A percentile compares a stretch with the other conserved stretches of the same genome.
phyloP scores from a whole-genome alignment of 92 coral and sea anemone species.

The Bergia sp. region DNA sequence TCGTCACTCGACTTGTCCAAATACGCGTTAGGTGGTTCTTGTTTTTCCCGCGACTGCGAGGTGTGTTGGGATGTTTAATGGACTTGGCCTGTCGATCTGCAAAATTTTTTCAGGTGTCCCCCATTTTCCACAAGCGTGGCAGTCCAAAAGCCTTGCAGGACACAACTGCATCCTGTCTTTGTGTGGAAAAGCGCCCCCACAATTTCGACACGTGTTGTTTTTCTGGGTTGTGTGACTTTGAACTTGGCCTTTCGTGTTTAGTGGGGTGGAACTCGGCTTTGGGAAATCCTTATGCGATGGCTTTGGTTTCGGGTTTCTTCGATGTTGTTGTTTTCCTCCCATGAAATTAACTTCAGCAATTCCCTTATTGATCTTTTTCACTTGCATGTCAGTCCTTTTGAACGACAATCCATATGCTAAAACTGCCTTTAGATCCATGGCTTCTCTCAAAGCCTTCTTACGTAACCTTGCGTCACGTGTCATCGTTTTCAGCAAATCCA shows the following conservation, averaged over 20 bases:
- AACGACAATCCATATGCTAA: slow-evolving; percentile 40
- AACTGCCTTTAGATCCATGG: slow-evolving; percentile 6
- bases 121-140: slow-evolving; percentile 40
- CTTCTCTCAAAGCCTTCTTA: slow-evolving; percentile 51
- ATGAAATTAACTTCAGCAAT: too few relatives aligned
- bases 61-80: too few relatives aligned
- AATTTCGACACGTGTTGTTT: slow-evolving; percentile 37
- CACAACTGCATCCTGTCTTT: slow-evolving; percentile 38
- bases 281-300: too few relatives aligned
- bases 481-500: slow-evolving; percentile 35
- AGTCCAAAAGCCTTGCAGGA: neutral
- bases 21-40: neutral
- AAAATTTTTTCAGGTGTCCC: slow-evolving; percentile 48
- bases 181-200: slow-evolving; percentile 50
- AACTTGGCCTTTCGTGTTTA: too few relatives aligned
- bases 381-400: slow-evolving; percentile 59
- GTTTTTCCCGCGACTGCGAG: neutral
- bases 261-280: too few relatives aligned
- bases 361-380: slow-evolving; percentile 1
- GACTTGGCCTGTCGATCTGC: neutral
- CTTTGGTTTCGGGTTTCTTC: too few relatives aligned
- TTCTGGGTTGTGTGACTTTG: neutral
- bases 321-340: too few relatives aligned
- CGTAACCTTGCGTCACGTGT: slow-evolving; percentile 49
- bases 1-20: slow-evolving; percentile 47